Evolutionary conservation across 2,797 vertebrate species (phyloP), one percentile per base, ranked within the genome.

Genomic region (Pygocentrus nattereri): DNA sequence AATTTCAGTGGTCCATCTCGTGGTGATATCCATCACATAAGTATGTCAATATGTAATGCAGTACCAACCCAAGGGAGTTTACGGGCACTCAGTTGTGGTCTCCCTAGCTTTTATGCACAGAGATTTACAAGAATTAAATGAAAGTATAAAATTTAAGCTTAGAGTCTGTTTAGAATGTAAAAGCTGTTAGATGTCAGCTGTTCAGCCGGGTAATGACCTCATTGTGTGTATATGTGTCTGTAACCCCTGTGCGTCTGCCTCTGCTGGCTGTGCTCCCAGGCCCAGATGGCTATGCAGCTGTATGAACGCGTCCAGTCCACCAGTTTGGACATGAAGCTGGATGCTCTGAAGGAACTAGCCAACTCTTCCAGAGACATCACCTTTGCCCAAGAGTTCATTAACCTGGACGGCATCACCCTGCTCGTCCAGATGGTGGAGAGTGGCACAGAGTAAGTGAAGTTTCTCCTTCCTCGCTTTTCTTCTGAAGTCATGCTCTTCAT

Each of bases 361-460:
- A 98, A 93, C 62, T 96, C 96, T 0, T 99, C 98, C 11, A 90
- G 97, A 5, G 98, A 99, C 87, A 90, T 99, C 91, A 99, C 98
- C 0, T 99, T 99, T 76, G 98, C 98, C 44, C 97, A 98, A 88
- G 98, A 99, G 91, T 99, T 99, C 88, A 99, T 99, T 89, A 99
- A 98, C 93, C 94, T 98, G 84, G 97, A 99, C 19, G 98, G 98
- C 78, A 98, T 99, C 95, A 97, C 95, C 21, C 93, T 97, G 80
- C 95, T 99, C 84, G 99, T 97, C 0, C 97, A 97, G 92, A 98
- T 99, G 97, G 98, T 99, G 82, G 98, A 99, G 92, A 99, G 97
- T 0, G 97, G 98, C 82, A 98, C 96, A 0, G 98, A 99, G 98
- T 99, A 94, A 97, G 98, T 95, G 38, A 81, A 49, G 31, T 47